Evolutionary conservation across 64 coral and sea anemone species (phyloP).

Genomic region (Astreopora myriophthalma): DNA sequence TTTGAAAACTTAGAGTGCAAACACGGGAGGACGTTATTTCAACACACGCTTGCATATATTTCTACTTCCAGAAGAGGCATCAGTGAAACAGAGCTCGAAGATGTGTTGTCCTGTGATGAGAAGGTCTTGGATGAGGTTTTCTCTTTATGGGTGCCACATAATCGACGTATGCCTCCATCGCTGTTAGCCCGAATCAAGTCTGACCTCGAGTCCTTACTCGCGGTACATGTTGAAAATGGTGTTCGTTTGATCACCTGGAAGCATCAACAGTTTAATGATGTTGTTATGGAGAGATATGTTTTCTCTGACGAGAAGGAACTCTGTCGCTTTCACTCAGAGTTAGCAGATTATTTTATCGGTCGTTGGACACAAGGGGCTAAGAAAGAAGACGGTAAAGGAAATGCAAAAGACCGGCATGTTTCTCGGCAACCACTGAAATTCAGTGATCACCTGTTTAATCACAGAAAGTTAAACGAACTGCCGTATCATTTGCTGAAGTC

Average conservation of each 20-base stretch:
- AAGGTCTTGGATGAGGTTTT: constrained; percentile 76
- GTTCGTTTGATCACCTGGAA: constrained; percentile 80
- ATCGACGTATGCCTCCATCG: constrained; percentile 70
- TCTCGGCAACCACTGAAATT: constrained; percentile 74
- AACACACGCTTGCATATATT: constrained; percentile 65
- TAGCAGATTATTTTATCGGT: constrained; percentile 84
- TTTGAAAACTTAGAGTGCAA: constrained; percentile 72
- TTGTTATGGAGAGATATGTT: constrained; percentile 81
- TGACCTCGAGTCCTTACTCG: constrained; percentile 80
- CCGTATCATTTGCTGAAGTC: constrained; percentile 85
- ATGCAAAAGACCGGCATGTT: constrained; percentile 77
- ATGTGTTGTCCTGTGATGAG: constrained; percentile 84
- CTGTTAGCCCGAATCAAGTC: constrained; percentile 61
- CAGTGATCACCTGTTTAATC: constrained; percentile 58
- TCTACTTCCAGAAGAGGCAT: constrained; percentile 76
- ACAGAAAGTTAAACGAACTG: constrained; percentile 81
- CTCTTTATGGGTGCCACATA: constrained; percentile 61
- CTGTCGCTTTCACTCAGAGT: constrained; percentile 50
- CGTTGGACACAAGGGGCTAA: constrained; percentile 71
- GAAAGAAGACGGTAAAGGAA: constrained; percentile 70
- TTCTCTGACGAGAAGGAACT: constrained; percentile 58
- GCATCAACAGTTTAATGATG: constrained; percentile 79
- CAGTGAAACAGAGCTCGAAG: constrained; percentile 86
- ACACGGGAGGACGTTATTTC: constrained; percentile 70
- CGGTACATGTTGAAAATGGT: constrained; percentile 64